These are phyloP conservation scores for Muraenolepis orangiensis DNA, from an alignment of 2,797 vertebrate species.

Conservation along the genomic window DNA sequence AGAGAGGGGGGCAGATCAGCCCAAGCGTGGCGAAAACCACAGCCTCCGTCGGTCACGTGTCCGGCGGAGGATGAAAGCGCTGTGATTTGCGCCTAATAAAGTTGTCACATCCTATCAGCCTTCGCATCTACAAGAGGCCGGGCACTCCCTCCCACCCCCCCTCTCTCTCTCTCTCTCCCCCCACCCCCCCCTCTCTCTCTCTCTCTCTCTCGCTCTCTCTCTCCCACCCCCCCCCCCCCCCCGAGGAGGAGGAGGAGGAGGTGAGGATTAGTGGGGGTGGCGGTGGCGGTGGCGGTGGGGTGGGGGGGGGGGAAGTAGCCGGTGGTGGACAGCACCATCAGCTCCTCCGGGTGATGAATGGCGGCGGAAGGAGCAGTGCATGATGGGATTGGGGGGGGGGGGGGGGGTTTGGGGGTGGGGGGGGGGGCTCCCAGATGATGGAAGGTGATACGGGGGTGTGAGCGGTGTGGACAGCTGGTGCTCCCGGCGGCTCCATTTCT, in stretches of 20 bases:
- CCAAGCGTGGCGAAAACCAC: background rate
- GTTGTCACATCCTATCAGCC: conserved; percentile 48
- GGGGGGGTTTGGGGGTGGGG: background rate
- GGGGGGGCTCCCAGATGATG: conserved; percentile 10
- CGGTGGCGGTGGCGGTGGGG: conserved; percentile 8
- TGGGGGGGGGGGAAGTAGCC: conserved; percentile 6
- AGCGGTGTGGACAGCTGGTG: conserved; percentile 2
- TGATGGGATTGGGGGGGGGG: background rate
- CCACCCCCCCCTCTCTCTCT: background rate
- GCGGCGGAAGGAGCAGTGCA: conserved; percentile 24
- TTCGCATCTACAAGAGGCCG: conserved; percentile 32
- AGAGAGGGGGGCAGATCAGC: background rate
- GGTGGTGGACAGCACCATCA: conserved; percentile 26
- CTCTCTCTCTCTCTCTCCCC: background rate
- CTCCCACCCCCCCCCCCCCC: background rate
- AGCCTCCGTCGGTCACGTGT: no score
- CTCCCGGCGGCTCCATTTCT: background rate
- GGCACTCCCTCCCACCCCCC: background rate
- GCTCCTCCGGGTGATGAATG: conserved; percentile 37
- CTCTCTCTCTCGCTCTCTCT: background rate
- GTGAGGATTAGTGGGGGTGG: conserved; percentile 1
- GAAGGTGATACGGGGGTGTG: conserved; percentile 28
- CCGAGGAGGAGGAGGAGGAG: background rate
- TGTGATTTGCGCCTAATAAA: conserved; percentile 40
- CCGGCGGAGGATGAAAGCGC: no score